phyloP scores from a whole-genome alignment of 1,140 invertebrate genomes.

The Megathymus violae region DNA sequence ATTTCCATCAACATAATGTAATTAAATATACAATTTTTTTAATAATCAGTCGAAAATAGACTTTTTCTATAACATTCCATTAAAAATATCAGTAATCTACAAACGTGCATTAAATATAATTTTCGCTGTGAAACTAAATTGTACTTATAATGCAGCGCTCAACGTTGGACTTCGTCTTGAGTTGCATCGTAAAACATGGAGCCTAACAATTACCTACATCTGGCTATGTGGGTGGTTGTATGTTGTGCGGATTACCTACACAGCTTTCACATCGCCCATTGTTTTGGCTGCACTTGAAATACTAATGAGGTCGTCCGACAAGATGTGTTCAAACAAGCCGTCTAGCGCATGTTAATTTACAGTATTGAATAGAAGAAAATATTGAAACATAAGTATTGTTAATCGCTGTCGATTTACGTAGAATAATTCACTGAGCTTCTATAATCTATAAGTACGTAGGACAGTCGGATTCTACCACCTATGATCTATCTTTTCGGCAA shows the following conservation, averaged over 20 bases:
- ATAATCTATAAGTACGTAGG: too few species aligned
- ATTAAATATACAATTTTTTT: too few species aligned
- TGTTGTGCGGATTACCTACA: slow-evolving; percentile 45
- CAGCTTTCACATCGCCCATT: slow-evolving; percentile 60
- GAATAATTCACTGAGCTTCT: too few species aligned
- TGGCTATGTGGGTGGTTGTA: slow-evolving; percentile 44
- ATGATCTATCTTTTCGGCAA: too few species aligned
- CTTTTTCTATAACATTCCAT: neutral
- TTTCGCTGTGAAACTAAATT: slow-evolving; percentile 4
- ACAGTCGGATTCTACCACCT: too few species aligned
- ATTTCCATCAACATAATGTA: too few species aligned
- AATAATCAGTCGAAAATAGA: neutral
- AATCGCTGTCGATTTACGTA: neutral
- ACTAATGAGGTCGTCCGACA: slow-evolving; percentile 52
- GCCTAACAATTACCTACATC: slow-evolving; percentile 18
- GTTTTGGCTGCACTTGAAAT: slow-evolving; percentile 60
- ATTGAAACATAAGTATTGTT: neutral
- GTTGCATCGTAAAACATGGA: slow-evolving; percentile 24
- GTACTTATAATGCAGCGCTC: slow-evolving; percentile 7
- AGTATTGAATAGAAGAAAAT: slow-evolving; percentile 12
- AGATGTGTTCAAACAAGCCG: slow-evolving; percentile 24
- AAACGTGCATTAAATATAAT: slow-evolving; percentile 1
- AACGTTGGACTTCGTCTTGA: slow-evolving; percentile 1
- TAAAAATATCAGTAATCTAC: neutral
- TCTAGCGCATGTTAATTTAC: slow-evolving; percentile 6